Evolutionary conservation across 2,888 invertebrate genomes (phyloP).

Genomic region (Callyntrura guangdongensis): DNA sequence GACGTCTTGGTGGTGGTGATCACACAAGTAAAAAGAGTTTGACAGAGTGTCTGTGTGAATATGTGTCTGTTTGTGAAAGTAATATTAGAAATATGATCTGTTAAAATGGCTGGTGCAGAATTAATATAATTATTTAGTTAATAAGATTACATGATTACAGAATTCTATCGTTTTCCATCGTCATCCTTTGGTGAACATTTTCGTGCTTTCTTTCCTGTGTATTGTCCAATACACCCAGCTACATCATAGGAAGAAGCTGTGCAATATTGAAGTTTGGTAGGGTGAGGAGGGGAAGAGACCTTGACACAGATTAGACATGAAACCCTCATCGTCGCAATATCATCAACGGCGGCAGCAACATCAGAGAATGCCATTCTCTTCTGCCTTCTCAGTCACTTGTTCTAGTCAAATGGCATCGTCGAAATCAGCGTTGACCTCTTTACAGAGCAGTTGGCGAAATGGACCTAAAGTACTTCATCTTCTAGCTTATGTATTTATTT

Average conservation of each 20-base stretch:
- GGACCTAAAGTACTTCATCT: slow-evolving; percentile 68
- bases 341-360: neutral
- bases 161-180: neutral
- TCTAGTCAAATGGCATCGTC: slow-evolving; percentile 65
- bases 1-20: slow-evolving; percentile 3
- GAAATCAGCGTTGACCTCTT: neutral
- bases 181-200: slow-evolving; percentile 3
- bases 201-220: neutral
- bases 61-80: no score
- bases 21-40: neutral
- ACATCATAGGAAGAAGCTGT: neutral
- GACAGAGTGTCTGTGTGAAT: slow-evolving; percentile 24
- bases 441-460: neutral
- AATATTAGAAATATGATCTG: neutral
- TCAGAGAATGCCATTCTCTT: neutral
- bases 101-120: neutral
- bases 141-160: neutral
- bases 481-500: slow-evolving; percentile 55
- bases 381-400: neutral
- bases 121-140: neutral
- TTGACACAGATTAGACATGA: slow-evolving; percentile 52
- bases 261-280: slow-evolving; percentile 1
- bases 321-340: slow-evolving; percentile 10
- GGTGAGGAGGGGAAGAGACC: slow-evolving; percentile 32
- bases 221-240: neutral